Conservation (phyloP, 2,113 vertebrate species). For the Eubucco bourcierii region DNA sequence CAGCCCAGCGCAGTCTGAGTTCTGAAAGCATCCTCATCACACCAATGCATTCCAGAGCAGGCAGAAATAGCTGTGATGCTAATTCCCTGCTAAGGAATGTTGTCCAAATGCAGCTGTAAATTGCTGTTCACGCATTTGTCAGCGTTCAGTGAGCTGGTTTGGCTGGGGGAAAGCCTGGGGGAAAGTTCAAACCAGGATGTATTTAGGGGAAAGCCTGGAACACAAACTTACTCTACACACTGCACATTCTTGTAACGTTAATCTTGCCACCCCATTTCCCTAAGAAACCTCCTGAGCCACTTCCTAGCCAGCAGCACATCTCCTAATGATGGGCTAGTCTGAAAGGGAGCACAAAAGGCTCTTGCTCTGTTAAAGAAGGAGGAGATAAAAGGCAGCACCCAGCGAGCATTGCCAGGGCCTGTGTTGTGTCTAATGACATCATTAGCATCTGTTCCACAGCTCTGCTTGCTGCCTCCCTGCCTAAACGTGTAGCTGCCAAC, state of each 20-base stretch:
- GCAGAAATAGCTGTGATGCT: not conserved
- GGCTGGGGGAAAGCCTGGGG: not conserved
- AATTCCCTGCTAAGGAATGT: not conserved
- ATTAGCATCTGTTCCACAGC: not conserved
- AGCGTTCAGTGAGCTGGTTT: not conserved
- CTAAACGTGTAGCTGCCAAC: not conserved
- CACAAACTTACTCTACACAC: not conserved
- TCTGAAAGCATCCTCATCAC: not conserved
- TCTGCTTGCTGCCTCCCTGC: not conserved
- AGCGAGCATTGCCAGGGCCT: not conserved
- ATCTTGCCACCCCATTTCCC: not conserved
- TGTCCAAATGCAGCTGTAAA: not conserved
- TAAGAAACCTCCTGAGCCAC: not conserved
- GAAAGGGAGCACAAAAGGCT: not conserved
- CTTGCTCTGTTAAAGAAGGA: not conserved
- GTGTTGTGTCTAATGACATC: not conserved
- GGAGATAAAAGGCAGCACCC: not conserved
- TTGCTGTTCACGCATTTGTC: not conserved
- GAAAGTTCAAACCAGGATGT: not conserved
- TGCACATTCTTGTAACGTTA: not conserved
- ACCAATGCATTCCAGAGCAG: rapidly evolving
- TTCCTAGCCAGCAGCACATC: not conserved
- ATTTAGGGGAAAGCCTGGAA: not conserved
- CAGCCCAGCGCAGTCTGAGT: not conserved
- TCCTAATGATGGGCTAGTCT: not conserved